phyloP scores from a whole-genome alignment of 2,113 vertebrate genomes.

The Uria lomvia region DNA sequence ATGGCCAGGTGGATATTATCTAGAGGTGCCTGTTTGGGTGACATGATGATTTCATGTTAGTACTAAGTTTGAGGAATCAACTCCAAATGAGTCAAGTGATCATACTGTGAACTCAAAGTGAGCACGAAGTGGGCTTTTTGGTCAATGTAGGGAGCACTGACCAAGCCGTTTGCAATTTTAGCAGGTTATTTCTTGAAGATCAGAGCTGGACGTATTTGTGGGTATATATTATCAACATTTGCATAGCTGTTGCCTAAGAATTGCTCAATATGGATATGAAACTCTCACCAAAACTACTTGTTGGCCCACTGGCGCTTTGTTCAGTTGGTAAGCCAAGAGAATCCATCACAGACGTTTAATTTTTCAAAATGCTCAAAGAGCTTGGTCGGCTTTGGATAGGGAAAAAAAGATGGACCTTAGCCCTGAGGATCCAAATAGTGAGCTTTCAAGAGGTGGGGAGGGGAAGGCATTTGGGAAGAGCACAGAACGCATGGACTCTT shows the following conservation, averaged over 20 bases:
- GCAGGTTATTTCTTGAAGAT: not conserved
- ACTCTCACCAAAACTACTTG: not conserved
- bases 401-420: not conserved
- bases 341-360: not conserved
- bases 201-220: not conserved
- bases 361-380: not conserved
- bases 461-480: not conserved
- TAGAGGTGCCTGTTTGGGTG: not conserved
- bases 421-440: not conserved
- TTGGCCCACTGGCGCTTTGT: not conserved
- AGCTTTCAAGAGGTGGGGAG: not conserved
- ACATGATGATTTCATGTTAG: not conserved
- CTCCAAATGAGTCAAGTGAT: not conserved
- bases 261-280: not conserved
- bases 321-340: not conserved
- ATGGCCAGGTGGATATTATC: not conserved
- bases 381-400: not conserved
- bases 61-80: not conserved
- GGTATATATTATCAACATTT: not conserved
- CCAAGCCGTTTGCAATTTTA: not conserved
- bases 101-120: not conserved
- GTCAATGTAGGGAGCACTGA: not conserved
- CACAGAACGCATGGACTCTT: not conserved
- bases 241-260: not conserved
- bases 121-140: not conserved